Percentiles rank a stretch among this genome's conserved stretches.
phyloP scores from a whole-genome alignment of 2,888 invertebrate species.

The Poecilobothrus nobilitatus region DNA sequence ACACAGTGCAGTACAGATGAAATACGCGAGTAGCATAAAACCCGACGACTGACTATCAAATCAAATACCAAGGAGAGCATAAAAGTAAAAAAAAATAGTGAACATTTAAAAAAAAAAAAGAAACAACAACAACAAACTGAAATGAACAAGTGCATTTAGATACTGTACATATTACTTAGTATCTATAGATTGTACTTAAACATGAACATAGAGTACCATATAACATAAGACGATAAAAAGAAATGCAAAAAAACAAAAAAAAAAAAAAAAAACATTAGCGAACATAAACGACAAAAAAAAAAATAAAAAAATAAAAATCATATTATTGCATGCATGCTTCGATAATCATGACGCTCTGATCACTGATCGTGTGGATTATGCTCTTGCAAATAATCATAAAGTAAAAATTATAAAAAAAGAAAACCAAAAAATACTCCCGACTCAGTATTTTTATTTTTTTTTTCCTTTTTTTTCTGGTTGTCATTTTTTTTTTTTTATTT shows the following conservation, averaged over 20 bases:
- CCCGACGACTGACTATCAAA: background rate
- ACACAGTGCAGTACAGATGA: background rate
- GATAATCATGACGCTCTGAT: constrained; percentile 8
- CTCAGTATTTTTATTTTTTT: background rate
- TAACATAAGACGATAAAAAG: background rate
- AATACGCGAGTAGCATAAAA: constrained; percentile 6
- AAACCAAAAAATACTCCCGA: background rate
- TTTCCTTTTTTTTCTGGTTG: background rate
- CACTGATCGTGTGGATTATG: constrained; percentile 11
- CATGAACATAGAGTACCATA: background rate
- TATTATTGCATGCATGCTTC: constrained; percentile 8
- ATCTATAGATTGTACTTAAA: background rate
- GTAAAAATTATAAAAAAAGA: background rate
- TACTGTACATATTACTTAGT: background rate
- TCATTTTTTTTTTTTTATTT: background rate
- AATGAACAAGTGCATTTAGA: background rate
- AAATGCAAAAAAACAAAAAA: no score
- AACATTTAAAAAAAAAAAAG: no score
- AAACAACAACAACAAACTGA: background rate
- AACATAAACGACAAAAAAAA: background rate
- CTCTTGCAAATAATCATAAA: constrained; percentile 3
- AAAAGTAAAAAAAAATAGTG: background rate
- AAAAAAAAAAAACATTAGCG: background rate
- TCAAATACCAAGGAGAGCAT: background rate
- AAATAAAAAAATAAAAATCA: no score